Conservation (phyloP, 2,113 vertebrate species). For the Canis aureus region DNA sequence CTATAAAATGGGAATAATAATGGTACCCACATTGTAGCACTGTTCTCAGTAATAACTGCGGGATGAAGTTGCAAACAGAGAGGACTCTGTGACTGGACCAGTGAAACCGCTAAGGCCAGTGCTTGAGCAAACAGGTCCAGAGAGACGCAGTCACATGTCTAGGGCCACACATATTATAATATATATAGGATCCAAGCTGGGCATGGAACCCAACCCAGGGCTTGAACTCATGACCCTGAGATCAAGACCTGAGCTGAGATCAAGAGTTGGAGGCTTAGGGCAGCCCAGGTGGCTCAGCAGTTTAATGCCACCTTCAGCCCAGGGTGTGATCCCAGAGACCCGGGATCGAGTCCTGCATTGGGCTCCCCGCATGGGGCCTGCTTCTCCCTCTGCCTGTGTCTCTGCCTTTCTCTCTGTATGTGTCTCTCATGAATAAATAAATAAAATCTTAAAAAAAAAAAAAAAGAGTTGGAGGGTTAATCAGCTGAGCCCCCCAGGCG, state of each 20-base stretch:
- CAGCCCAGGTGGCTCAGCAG: no score
- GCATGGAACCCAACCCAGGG: not conserved
- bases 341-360: no score
- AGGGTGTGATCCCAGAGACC: no score
- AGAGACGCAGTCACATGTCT: not conserved
- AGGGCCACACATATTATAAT: not conserved
- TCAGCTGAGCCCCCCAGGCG: not conserved
- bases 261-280: not conserved
- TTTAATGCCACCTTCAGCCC: no score
- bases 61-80: not conserved
- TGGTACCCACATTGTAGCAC: no score
- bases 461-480: not conserved
- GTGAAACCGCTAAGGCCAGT: accelerated
- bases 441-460: no score
- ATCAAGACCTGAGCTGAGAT: not conserved
- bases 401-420: no score
- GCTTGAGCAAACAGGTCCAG: not conserved
- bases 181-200: not conserved
- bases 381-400: no score
- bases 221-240: not conserved
- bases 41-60: no score
- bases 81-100: not conserved
- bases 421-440: no score
- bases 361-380: no score
- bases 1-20: not conserved